Evolutionary conservation across 2,113 vertebrate species (phyloP).

Genomic region (Rhinolophus sinicus): DNA sequence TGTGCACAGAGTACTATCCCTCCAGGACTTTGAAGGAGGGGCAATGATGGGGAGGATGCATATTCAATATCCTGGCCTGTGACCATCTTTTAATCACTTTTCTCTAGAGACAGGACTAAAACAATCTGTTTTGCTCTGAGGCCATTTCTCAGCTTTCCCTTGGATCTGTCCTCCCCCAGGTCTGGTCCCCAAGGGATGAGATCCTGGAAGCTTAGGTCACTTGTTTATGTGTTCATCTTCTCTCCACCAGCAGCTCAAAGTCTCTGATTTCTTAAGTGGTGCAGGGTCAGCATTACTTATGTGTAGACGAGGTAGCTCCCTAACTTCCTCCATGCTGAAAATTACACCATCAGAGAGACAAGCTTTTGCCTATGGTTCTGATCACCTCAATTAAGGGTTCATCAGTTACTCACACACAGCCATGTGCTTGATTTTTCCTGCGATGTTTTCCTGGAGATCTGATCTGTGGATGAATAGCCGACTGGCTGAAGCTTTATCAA

Average conservation of each 20-base stretch:
- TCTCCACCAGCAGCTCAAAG: background rate
- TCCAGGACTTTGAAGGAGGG: conserved; percentile 2
- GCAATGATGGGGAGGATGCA: background rate
- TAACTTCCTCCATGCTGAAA: background rate
- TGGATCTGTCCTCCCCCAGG: background rate
- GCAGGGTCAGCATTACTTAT: background rate
- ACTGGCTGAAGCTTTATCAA: conserved; percentile 23
- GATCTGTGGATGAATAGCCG: background rate
- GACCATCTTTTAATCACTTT: conserved; percentile 27
- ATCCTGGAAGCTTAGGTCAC: background rate
- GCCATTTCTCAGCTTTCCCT: conserved; percentile 39
- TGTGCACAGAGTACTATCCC: background rate
- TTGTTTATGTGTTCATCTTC: conserved; percentile 9
- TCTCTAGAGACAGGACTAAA: background rate
- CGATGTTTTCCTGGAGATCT: conserved; percentile 37
- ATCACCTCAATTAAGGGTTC: conserved; percentile 27
- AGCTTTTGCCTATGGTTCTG: background rate
- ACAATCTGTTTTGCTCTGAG: background rate
- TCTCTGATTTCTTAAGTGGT: conserved; percentile 29
- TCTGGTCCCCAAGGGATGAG: background rate
- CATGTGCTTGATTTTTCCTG: background rate
- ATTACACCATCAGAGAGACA: background rate
- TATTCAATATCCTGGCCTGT: background rate
- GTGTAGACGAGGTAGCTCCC: background rate
- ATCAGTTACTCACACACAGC: background rate